Percentiles rank a stretch among this genome's conserved stretches.
These are phyloP conservation scores for Ganaspis sp. DNA, from an alignment of 1,140 invertebrate species.

Conservation along the genomic window DNA sequence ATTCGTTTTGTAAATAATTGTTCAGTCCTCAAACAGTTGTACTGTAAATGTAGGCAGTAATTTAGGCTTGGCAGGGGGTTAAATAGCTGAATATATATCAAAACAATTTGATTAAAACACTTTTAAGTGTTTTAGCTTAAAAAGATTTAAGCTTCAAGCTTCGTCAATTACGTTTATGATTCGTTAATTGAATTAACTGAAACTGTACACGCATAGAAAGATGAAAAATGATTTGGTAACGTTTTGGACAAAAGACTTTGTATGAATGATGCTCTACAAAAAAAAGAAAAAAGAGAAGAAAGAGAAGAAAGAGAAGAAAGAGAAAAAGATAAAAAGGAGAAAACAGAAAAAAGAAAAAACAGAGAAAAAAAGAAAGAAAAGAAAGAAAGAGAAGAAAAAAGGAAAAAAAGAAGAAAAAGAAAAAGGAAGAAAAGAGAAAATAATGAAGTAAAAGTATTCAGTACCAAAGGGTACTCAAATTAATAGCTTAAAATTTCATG, in stretches of 20 bases:
- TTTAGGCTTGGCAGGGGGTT: conserved; percentile 9
- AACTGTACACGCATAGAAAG: neutral
- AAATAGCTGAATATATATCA: neutral
- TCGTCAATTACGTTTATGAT: neutral
- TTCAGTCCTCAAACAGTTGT: neutral
- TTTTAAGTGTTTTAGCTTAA: too few species aligned
- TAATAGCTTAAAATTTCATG: conserved; percentile 16
- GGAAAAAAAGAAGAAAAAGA: neutral
- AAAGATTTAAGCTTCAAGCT: neutral
- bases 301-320: too few species aligned
- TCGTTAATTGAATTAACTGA: conserved; percentile 1
- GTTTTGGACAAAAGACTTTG: neutral
- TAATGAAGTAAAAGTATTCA: neutral
- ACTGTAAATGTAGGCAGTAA: conserved; percentile 11
- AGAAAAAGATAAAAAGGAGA: neutral
- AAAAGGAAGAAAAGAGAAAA: neutral
- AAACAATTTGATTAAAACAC: neutral
- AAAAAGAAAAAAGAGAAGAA: neutral
- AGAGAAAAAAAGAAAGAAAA: neutral
- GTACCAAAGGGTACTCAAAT: neutral
- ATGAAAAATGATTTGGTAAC: conserved; percentile 9
- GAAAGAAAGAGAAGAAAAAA: neutral
- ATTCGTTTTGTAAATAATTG: neutral
- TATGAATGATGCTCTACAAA: neutral
- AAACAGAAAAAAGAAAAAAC: neutral